Base-by-base conservation (phyloP, 2,797 vertebrate species). In the Tapirus indicus region DNA sequence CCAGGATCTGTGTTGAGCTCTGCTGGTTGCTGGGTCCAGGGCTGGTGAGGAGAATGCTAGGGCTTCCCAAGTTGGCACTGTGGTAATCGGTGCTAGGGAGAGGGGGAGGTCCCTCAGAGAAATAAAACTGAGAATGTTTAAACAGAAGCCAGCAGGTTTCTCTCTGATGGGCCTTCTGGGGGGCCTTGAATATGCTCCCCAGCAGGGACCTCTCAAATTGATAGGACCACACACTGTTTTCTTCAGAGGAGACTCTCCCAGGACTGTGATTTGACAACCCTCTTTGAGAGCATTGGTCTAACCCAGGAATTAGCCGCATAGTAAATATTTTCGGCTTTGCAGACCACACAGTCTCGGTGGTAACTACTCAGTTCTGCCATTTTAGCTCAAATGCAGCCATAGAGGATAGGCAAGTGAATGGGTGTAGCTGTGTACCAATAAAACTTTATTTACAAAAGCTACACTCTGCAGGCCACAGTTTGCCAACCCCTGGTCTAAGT, bases 381-480 rank as follows among this genome's bases (percentile, higher is more conserved):
- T 87, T 58, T 41, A 41, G 62, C 54, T 83, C 2, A 17, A 93
- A 58, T 60, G 6, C 71, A 89, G 83, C 68, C 49, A 27, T 21
- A 12, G n/a, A 38, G 12, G 4, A 38, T 52, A 47, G 60, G 62
- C 41, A 68, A 92, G 49, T 94, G 54, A 90, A 32, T 32, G 27
- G 25, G 2, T 7, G 0, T 96, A 75, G 12, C n/a, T 72, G 2
- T 88, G 29, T 54, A 4, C 69, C 84, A 72, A 41, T 72, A 96
- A 92, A 90, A 84, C 79, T 87, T 89, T n/a, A 44, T 71, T 77
- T 92, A 69, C 29, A 86, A 72, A 62, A 92, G 54, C 35, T 75
- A 38, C 13, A 62, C 27, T 49, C 79, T 69, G 1, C 11, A 27
- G 27, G n/a, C 66, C 72, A 25, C 32, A 25, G 41, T 82, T 78